Percentiles rank a stretch among this genome's conserved stretches.
phyloP scores from a whole-genome alignment of 2,113 vertebrate species.

The Macrotus californicus region DNA sequence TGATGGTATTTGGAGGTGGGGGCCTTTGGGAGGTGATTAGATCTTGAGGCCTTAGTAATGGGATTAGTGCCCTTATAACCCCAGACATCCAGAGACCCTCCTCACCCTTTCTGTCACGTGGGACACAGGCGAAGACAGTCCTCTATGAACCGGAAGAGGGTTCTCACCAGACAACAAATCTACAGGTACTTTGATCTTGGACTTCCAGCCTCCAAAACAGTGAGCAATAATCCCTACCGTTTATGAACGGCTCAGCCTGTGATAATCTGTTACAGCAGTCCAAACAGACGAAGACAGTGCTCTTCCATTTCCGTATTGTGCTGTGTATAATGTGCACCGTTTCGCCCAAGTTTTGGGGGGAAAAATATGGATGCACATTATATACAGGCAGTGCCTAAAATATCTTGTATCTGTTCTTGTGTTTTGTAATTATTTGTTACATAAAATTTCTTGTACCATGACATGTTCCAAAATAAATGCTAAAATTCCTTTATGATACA shows the following conservation, averaged over 20 bases:
- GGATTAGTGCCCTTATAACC: not conserved
- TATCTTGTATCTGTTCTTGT: too few species aligned
- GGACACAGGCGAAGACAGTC: not conserved
- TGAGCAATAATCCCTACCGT: not conserved
- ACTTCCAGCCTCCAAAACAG: not conserved
- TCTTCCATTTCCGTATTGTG: not conserved
- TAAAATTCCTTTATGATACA: too few species aligned
- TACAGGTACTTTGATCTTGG: not conserved
- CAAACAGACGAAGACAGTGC: not conserved
- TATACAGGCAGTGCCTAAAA: too few species aligned
- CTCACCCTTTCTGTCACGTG: fast-evolving
- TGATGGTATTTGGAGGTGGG: not conserved
- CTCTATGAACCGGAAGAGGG: not conserved
- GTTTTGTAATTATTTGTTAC: too few species aligned
- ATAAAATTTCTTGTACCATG: too few species aligned
- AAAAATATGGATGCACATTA: too few species aligned
- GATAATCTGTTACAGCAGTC: not conserved
- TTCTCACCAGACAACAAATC: not conserved
- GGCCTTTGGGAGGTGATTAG: not conserved
- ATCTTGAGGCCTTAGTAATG: not conserved
- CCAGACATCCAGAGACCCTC: not conserved
- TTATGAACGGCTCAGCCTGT: too few species aligned
- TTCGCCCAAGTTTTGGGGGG: too few species aligned
- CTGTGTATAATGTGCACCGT: too few species aligned
- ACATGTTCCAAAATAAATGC: too few species aligned